Evolutionary conservation across 1,140 invertebrate genomes (phyloP).

Genomic region (Drosophila tsacasi): DNA sequence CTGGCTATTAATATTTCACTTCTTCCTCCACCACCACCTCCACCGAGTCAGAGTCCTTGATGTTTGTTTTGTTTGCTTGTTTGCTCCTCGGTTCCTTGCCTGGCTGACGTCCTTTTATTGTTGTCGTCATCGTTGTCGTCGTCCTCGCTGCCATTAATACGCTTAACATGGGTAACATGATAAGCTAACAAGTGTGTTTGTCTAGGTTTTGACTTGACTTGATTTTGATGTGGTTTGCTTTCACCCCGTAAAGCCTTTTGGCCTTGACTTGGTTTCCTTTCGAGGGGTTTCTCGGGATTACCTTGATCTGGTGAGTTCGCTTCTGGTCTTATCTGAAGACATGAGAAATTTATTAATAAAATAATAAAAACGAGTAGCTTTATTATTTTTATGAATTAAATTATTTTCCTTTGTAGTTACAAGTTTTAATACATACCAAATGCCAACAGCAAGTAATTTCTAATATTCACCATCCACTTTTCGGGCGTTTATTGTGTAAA

Average conservation of each 20-base stretch:
- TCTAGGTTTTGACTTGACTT: slow-evolving; percentile 77
- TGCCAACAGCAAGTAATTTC: background rate
- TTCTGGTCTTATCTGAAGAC: background rate
- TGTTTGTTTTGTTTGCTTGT: slow-evolving; percentile 52
- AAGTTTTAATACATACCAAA: background rate
- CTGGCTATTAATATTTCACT: slow-evolving; percentile 81
- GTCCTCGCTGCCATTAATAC: slow-evolving; percentile 69
- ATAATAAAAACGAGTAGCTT: background rate
- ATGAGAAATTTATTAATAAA: background rate
- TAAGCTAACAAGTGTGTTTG: slow-evolving; percentile 83
- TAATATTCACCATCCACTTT: background rate
- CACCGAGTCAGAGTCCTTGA: slow-evolving; percentile 19
- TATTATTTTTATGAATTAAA: background rate
- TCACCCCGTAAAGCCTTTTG: slow-evolving; percentile 29
- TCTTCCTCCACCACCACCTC: slow-evolving; percentile 35
- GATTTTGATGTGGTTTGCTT: slow-evolving; percentile 64
- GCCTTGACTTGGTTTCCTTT: slow-evolving; percentile 52
- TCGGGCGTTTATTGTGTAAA: background rate
- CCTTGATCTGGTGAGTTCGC: slow-evolving; percentile 15
- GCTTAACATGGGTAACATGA: slow-evolving; percentile 82
- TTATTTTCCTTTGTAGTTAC: background rate
- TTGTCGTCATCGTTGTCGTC: slow-evolving; percentile 34
- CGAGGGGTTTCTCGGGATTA: slow-evolving; percentile 30
- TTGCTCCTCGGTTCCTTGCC: slow-evolving; percentile 24
- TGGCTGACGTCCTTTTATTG: slow-evolving; percentile 56